Evolutionary conservation across 2,113 vertebrate genomes (phyloP).

Genomic region (Theristicus caerulescens): DNA sequence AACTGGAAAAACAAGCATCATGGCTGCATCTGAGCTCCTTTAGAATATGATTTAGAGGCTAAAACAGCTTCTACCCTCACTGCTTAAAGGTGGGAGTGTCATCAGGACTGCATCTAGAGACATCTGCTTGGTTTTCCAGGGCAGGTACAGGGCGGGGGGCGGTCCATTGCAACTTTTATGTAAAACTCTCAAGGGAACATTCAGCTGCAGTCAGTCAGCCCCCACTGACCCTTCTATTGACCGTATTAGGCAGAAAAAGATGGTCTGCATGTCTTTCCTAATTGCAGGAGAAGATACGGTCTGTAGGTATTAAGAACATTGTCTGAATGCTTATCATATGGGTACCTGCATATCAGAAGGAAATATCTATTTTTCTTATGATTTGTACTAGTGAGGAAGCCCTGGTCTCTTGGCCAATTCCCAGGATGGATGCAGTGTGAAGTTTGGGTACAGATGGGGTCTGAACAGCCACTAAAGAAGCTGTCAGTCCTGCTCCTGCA

Average conservation of each 20-base stretch:
- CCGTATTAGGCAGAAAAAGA: background rate
- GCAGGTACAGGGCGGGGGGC: rapidly evolving
- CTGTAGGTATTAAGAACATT: background rate
- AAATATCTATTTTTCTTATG: background rate
- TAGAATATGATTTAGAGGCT: background rate
- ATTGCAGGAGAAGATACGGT: background rate
- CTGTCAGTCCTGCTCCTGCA: background rate
- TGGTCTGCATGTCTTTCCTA: background rate
- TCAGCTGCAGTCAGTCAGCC: background rate
- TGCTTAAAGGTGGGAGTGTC: background rate
- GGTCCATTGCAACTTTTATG: background rate
- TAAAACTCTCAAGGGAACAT: background rate
- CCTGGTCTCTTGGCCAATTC: background rate
- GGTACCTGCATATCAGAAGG: background rate
- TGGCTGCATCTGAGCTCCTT: background rate
- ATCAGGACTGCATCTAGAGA: background rate
- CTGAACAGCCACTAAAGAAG: background rate
- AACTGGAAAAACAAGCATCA: background rate
- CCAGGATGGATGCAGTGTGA: background rate
- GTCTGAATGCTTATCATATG: background rate
- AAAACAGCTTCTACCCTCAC: background rate
- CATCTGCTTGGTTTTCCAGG: background rate
- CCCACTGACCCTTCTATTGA: background rate
- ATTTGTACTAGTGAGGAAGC: background rate
- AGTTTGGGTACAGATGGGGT: background rate